Percentiles rank a stretch among this genome's conserved stretches.
phyloP scores from a whole-genome alignment of 1,140 invertebrate genomes.

The Adoxophyes honmai region DNA sequence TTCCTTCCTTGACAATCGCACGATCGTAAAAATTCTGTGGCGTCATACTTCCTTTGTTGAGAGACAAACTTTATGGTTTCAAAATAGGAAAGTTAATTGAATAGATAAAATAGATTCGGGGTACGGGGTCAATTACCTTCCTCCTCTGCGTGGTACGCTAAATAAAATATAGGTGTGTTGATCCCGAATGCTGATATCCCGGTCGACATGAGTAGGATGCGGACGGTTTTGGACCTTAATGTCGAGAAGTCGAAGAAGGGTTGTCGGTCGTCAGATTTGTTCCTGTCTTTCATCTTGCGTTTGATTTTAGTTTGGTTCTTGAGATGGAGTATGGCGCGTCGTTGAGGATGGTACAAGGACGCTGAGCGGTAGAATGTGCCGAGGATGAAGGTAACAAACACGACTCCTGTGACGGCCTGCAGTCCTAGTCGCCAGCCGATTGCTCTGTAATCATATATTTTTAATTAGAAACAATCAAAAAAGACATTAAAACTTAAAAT shows the following conservation, averaged over 20 bases:
- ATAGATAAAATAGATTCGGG: slow-evolving; percentile 11
- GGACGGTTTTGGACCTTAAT: slow-evolving; percentile 88
- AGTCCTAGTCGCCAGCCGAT: slow-evolving; percentile 93
- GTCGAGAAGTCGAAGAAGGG: slow-evolving; percentile 93
- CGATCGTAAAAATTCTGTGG: slow-evolving; percentile 9
- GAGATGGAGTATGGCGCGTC: slow-evolving; percentile 91
- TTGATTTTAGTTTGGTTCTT: slow-evolving; percentile 89
- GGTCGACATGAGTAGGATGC: slow-evolving; percentile 89
- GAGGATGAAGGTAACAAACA: slow-evolving; percentile 91
- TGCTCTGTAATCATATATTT: slow-evolving; percentile 78
- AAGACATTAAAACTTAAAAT: no score
- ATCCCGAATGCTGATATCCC: slow-evolving; percentile 89
- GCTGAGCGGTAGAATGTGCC: slow-evolving; percentile 94
- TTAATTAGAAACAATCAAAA: neutral
- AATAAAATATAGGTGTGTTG: slow-evolving; percentile 91
- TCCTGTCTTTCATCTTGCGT: slow-evolving; percentile 88
- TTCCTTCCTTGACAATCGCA: neutral
- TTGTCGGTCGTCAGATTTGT: slow-evolving; percentile 85
- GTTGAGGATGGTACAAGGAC: slow-evolving; percentile 92
- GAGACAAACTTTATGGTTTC: slow-evolving; percentile 4
- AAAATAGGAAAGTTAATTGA: slow-evolving; percentile 17
- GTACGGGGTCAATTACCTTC: slow-evolving; percentile 74
- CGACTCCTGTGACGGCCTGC: slow-evolving; percentile 89
- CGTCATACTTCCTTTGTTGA: slow-evolving; percentile 8
- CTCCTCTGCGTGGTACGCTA: slow-evolving; percentile 87